Evolutionary conservation across 2,888 invertebrate genomes (phyloP).

Genomic region (Girardia tigrina): DNA sequence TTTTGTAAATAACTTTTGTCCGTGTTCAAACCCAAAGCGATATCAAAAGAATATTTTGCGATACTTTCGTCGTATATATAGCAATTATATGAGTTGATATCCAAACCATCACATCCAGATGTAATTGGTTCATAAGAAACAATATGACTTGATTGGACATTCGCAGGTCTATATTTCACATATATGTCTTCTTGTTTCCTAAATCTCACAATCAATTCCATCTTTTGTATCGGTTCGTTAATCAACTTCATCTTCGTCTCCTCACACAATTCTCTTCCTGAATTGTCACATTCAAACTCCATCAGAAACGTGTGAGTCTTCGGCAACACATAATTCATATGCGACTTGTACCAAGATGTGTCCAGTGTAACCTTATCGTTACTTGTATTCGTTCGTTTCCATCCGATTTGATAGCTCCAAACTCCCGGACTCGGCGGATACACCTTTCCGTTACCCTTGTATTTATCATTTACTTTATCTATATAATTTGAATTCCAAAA

Average conservation of each 20-base stretch:
- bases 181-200: background rate
- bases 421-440: background rate
- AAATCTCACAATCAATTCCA: background rate
- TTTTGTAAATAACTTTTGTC: too few relatives aligned
- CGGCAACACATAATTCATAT: background rate
- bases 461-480: background rate
- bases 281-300: background rate
- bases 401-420: background rate
- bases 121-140: background rate
- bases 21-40: too few relatives aligned
- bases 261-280: background rate
- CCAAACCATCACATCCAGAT: background rate
- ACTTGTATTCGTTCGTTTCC: background rate
- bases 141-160: background rate
- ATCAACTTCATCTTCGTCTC: background rate
- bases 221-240: background rate
- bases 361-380: background rate
- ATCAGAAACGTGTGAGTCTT: background rate
- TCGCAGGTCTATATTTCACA: background rate
- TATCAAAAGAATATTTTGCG: too few relatives aligned
- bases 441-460: background rate
- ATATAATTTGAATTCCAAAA: background rate
- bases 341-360: background rate
- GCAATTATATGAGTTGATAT: background rate
- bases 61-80: too few relatives aligned